phyloP scores from a whole-genome alignment of 2,797 vertebrate species.

The Sebastes wilsoni region DNA sequence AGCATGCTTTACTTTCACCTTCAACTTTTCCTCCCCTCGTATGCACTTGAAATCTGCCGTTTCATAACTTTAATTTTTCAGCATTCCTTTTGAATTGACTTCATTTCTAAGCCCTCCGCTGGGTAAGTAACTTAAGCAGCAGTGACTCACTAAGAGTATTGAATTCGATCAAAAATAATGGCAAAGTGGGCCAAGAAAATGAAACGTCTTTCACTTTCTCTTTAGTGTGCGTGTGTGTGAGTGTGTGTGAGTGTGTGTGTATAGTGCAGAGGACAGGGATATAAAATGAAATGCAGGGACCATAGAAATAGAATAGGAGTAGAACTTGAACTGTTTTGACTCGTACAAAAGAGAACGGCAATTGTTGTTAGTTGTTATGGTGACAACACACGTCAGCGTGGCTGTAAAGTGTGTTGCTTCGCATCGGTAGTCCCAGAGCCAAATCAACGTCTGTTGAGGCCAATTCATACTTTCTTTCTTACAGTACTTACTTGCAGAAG shows the following conservation, averaged over 20 bases:
- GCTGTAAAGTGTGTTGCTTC: no score
- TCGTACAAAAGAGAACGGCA: no score
- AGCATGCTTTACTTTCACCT: conserved; percentile 31
- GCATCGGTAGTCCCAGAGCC: no score
- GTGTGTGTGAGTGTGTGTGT: neutral
- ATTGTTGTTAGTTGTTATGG: no score
- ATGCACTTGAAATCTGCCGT: conserved; percentile 35
- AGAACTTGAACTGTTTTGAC: no score
- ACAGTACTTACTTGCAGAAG: no score
- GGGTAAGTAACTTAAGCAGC: conserved; percentile 59
- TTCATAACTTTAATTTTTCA: conserved; percentile 51
- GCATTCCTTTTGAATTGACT: conserved; percentile 61
- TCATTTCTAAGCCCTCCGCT: conserved; percentile 57
- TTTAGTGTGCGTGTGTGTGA: neutral
- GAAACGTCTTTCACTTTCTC: conserved; percentile 28
- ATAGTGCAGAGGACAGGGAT: neutral
- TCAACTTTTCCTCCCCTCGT: conserved; percentile 27
- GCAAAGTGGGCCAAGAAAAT: conserved; percentile 48
- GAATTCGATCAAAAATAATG: conserved; percentile 66
- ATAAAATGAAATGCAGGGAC: neutral
- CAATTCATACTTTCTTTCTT: no score
- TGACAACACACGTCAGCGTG: no score
- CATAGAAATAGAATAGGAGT: no score
- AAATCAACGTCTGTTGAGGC: no score
- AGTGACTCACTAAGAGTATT: conserved; percentile 57